Conservation (phyloP, 2,113 vertebrate species). For the Phodopus roborovskii region DNA sequence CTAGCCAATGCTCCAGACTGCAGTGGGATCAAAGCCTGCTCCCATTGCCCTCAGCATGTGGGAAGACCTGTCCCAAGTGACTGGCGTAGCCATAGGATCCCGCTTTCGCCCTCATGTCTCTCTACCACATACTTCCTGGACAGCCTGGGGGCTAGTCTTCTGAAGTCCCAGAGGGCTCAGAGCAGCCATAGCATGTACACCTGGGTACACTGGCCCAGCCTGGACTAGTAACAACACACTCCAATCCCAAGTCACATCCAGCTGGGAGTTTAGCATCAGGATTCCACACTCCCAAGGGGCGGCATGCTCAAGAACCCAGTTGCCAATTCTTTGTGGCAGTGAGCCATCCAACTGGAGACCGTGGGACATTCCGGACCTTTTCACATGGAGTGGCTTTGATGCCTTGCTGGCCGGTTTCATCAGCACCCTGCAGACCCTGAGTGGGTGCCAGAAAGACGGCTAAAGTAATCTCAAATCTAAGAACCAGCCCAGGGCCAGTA, state of each 20-base stretch:
- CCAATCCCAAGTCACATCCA: accelerated
- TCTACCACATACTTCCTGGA: accelerated
- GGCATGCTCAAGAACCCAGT: neutral
- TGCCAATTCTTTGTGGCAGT: neutral
- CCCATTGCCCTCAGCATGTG: neutral
- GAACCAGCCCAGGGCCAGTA: neutral
- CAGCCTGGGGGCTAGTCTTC: neutral
- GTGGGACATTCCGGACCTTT: neutral
- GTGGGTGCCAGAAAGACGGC: neutral
- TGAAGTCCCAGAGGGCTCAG: neutral
- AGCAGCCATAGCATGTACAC: neutral
- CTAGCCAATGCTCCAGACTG: neutral
- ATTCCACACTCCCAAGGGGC: neutral
- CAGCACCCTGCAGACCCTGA: neutral
- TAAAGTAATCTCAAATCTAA: neutral
- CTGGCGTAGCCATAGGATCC: neutral
- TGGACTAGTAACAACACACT: neutral
- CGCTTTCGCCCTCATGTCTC: neutral
- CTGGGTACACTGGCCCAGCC: too few species aligned
- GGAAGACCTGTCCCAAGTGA: neutral
- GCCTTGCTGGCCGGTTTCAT: too few species aligned
- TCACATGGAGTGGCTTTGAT: neutral
- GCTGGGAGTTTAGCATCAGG: too few species aligned
- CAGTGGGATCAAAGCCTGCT: neutral
- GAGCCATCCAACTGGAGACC: neutral